Base-by-base conservation (phyloP, 1,140 invertebrate species). In the Euwallacea fornicatus region DNA sequence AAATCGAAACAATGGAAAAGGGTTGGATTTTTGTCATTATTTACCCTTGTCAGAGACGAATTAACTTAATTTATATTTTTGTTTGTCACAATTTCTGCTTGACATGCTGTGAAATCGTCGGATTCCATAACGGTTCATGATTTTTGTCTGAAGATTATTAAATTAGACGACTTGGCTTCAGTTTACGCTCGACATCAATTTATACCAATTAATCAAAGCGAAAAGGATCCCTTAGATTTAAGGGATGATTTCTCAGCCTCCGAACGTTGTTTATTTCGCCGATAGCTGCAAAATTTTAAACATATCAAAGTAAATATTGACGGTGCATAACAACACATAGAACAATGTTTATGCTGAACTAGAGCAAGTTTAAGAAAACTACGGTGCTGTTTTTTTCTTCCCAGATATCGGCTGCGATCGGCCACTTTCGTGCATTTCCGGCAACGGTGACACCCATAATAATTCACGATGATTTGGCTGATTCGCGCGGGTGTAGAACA, bases 171-270 rank as follows among this genome's bases (percentile, higher is more conserved):
- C 59, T 72, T 67, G 63, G 46, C 63, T 66, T 72, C 50, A 66
- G 13, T 72, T 72, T 62, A 71, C 69, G 70, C 62, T 66, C 61
- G 70, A 72, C 70, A 58, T 66, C n/a, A 72, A 72, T 66, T 72
- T 44, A 66, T 72, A 66, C 44, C 70, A 66, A 72, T 72, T 72
- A 72, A 72, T 72, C 64, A 72, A 72, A 66, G 55, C n/a, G n/a
- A 66, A 71, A 71, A 65, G 50, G 69, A 61, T 33, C 47, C 10
- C 10, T 44, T 50, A 44, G 21, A 41, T 56, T 60, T 68, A 13
- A 16, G 66, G 47, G 59, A 42, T 61, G 11, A 9, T 61, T 42
- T 61, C 59, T 33, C 21, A 33, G 21, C 21, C 21, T 33, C 21
- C 21, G 21, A 33, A 33, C 1, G 21, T 33, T 33, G 21, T 33